Conservation (phyloP, 2,113 vertebrate genomes). For the Irena cyanogastra region DNA sequence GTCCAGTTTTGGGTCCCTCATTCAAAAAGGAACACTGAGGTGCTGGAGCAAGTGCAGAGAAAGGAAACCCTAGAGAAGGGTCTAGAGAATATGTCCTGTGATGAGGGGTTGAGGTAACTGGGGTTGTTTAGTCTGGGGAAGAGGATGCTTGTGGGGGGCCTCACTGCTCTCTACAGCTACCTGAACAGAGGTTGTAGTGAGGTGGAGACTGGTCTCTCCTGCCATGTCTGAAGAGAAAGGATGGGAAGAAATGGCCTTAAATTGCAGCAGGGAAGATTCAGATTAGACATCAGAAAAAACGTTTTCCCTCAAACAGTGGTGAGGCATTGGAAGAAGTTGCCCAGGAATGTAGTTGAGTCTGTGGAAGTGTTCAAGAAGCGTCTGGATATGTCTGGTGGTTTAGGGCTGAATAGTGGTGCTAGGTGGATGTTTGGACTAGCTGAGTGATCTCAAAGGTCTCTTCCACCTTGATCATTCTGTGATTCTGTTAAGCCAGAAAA, state of each 20-base stretch:
- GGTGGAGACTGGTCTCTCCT: neutral
- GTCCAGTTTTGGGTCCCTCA: neutral
- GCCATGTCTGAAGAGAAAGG: neutral
- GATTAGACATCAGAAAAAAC: neutral
- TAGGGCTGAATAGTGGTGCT: no score
- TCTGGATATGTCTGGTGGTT: neutral
- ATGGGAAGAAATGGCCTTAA: neutral
- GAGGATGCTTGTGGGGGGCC: neutral
- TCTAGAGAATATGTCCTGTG: neutral
- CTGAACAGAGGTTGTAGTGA: neutral
- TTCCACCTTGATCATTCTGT: neutral
- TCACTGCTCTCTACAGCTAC: neutral
- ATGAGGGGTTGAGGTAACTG: no score
- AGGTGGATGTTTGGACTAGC: neutral
- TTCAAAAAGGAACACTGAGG: neutral
- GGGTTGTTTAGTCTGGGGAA: neutral
- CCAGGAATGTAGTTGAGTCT: neutral
- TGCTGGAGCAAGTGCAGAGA: neutral
- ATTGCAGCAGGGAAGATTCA: neutral
- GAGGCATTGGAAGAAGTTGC: neutral
- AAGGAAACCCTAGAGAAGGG: neutral
- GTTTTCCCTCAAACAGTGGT: neutral
- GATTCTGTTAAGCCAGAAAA: neutral
- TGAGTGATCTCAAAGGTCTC: neutral
- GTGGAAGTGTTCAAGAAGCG: neutral